Percentiles rank a stretch among this genome's conserved stretches.
Evolutionary conservation across 2,113 vertebrate genomes (phyloP).

Genomic region (Entomyzon cyanotis): DNA sequence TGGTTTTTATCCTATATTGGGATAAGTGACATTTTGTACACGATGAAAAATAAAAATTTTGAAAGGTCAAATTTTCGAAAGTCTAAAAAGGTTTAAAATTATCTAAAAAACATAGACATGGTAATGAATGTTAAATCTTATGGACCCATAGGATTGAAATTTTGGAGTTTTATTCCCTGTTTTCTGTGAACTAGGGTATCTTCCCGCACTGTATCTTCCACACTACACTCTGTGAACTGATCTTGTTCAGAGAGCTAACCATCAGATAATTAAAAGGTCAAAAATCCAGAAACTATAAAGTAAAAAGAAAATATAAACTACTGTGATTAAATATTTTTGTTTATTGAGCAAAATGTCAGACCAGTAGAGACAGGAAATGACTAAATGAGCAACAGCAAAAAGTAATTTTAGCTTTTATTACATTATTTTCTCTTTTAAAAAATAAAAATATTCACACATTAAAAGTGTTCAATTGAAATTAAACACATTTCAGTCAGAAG

Average conservation of each 20-base stretch:
- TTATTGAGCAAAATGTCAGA: neutral
- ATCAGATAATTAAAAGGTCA: neutral
- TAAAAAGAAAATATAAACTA: neutral
- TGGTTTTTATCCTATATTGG: neutral
- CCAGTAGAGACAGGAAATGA: neutral
- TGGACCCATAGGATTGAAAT: neutral
- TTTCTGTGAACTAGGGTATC: neutral
- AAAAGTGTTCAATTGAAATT: neutral
- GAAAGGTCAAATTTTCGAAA: neutral
- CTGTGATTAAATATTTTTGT: neutral
- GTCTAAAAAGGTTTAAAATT: neutral
- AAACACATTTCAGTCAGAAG: neutral
- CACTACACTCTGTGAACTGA: rapidly evolving
- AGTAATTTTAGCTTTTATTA: neutral
- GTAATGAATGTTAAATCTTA: neutral
- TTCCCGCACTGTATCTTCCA: neutral
- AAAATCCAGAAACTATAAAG: neutral
- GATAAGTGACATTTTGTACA: neutral
- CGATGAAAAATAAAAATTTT: neutral
- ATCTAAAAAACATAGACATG: neutral
- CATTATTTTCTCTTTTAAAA: neutral
- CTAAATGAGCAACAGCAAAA: neutral
- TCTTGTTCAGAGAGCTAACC: neutral
- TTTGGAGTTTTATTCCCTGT: neutral
- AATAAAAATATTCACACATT: rapidly evolving